Evolutionary conservation across 2,113 vertebrate species (phyloP).

Genomic region (Lipotes vexillifer): DNA sequence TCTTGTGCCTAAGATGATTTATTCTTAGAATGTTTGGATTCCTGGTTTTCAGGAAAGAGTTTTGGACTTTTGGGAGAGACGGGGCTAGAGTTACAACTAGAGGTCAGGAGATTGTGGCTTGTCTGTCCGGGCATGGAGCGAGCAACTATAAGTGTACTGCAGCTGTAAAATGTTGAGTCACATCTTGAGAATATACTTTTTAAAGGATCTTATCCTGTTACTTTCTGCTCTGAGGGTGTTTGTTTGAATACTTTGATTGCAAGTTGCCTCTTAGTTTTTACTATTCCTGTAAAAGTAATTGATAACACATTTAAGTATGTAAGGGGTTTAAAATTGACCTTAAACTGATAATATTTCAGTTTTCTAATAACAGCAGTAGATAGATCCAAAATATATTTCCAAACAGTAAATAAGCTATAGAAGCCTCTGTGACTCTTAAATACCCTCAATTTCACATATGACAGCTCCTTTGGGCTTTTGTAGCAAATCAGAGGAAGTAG

Average conservation of each 20-base stretch:
- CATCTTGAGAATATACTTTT: background rate
- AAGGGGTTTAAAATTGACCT: background rate
- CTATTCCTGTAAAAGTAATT: background rate
- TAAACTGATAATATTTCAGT: background rate
- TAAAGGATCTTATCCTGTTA: background rate
- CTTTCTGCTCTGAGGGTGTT: background rate
- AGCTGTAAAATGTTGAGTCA: background rate
- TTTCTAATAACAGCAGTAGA: background rate
- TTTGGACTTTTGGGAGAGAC: background rate
- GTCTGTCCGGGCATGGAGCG: background rate
- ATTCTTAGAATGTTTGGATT: background rate
- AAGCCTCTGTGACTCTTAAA: background rate
- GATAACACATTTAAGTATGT: background rate
- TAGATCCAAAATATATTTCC: background rate
- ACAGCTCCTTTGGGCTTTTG: background rate
- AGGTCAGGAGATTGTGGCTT: background rate
- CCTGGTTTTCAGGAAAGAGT: background rate
- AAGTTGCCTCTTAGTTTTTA: background rate
- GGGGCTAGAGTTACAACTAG: background rate
- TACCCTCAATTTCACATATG: background rate
- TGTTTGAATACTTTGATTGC: background rate
- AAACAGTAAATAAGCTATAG: background rate
- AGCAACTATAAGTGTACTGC: background rate
- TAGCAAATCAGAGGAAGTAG: background rate
- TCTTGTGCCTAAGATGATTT: background rate